A percentile compares a stretch with the other conserved stretches of the same genome.
These are phyloP conservation scores for Odontomachus brunneus DNA, from an alignment of 1,140 invertebrate genomes.

Conservation along the genomic window DNA sequence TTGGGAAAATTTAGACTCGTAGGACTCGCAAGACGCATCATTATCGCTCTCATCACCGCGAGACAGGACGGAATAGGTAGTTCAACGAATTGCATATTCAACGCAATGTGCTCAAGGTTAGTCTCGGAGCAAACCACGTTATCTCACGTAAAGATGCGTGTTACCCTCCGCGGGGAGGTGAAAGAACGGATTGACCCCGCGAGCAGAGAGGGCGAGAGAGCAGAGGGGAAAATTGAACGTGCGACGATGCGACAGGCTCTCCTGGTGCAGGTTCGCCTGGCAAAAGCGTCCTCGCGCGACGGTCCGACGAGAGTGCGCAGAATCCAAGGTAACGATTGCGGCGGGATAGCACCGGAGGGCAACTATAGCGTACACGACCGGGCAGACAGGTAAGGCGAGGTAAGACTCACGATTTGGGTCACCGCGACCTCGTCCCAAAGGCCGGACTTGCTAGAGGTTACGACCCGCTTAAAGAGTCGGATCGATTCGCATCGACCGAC, in stretches of 20 bases:
- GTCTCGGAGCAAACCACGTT: too few species aligned
- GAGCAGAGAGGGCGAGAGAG: constrained; percentile 36
- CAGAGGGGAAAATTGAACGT: not conserved
- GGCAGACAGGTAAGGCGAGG: constrained; percentile 73
- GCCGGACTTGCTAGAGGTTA: constrained; percentile 81
- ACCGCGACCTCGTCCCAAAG: constrained; percentile 81
- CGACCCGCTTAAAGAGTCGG: constrained; percentile 81
- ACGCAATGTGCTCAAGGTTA: too few species aligned
- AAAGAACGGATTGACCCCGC: constrained; percentile 33
- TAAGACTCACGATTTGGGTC: constrained; percentile 82
- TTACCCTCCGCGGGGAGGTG: constrained; percentile 4
- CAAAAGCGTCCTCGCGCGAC: constrained; percentile 74
- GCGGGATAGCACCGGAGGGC: constrained; percentile 72
- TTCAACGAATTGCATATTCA: too few species aligned
- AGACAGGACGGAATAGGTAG: too few species aligned
- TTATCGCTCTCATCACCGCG: not conserved
- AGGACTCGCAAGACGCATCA: not conserved
- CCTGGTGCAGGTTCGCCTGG: constrained; percentile 67
- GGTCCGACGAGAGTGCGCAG: constrained; percentile 80
- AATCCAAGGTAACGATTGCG: constrained; percentile 85
- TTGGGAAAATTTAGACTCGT: constrained; percentile 23
- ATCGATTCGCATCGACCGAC: constrained; percentile 79
- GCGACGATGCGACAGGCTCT: not conserved
- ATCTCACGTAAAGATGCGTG: not conserved
- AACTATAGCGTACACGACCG: constrained; percentile 52